Conservation (phyloP, 2,888 invertebrate genomes). For the Dexiosoma caninum region DNA sequence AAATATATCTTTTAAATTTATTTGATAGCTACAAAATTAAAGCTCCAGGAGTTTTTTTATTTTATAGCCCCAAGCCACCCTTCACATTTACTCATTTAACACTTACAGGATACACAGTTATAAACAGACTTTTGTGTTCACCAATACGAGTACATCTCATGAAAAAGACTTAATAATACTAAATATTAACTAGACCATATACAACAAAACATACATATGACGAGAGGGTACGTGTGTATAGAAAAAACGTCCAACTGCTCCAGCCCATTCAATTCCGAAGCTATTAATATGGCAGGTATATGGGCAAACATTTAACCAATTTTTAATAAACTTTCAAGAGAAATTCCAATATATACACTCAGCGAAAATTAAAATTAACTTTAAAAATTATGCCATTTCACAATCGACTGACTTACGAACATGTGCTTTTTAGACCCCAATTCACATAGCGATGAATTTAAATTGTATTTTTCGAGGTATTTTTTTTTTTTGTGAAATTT, state of each 20-base stretch:
- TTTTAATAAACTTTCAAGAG: conserved; percentile 34
- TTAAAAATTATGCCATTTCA: too few relatives aligned
- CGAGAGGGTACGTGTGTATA: background rate
- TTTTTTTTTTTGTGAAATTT: too few relatives aligned
- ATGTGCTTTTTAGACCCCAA: too few relatives aligned
- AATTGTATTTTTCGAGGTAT: too few relatives aligned
- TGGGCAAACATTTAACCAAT: conserved; percentile 17
- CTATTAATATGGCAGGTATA: conserved; percentile 3
- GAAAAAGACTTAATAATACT: conserved; percentile 16
- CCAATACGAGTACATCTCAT: background rate
- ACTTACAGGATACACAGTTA: background rate
- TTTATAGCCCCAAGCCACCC: background rate
- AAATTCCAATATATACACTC: background rate
- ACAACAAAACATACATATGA: background rate
- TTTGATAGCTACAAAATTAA: conserved; percentile 40
- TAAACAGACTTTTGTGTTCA: background rate
- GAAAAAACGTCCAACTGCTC: conserved; percentile 1
- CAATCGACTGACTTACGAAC: too few relatives aligned
- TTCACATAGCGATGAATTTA: too few relatives aligned
- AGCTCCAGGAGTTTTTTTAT: conserved; percentile 37
- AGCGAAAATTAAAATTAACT: background rate
- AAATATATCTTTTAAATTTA: conserved; percentile 44
- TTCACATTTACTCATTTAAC: background rate
- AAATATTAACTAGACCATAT: conserved; percentile 16
- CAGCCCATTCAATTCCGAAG: background rate